phyloP scores from a whole-genome alignment of 1,140 invertebrate species.

The Oscheius sp. region DNA sequence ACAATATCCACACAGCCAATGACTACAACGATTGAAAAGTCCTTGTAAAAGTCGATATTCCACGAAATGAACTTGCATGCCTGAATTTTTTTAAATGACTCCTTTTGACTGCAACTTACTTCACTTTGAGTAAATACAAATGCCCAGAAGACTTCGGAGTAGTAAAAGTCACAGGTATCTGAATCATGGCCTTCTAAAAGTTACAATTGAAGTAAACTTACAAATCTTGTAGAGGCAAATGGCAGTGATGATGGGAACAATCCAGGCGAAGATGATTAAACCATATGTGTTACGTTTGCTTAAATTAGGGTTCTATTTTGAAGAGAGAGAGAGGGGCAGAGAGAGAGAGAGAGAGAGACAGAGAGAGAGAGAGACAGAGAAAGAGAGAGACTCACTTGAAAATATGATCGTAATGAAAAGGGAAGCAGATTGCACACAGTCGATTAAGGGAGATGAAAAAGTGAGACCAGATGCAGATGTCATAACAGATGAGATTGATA shows the following conservation, averaged over 20 bases:
- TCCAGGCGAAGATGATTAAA: slow-evolving; percentile 1
- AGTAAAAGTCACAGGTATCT: slow-evolving; percentile 18
- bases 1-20: slow-evolving; percentile 15
- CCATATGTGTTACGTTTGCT: slow-evolving; percentile 11
- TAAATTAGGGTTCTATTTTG: no score
- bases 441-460: slow-evolving; percentile 30
- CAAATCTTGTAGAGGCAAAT: slow-evolving; percentile 13
- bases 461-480: slow-evolving; percentile 29
- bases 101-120: neutral
- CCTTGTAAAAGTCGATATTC: slow-evolving; percentile 28
- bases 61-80: slow-evolving; percentile 20
- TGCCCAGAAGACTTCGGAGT: slow-evolving; percentile 9
- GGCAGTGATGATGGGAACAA: slow-evolving; percentile 8
- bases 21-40: neutral
- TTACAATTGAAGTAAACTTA: neutral
- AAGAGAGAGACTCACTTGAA: slow-evolving; percentile 15
- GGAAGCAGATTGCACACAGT: slow-evolving; percentile 18
- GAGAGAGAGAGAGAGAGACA: no score
- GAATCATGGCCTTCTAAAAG: neutral
- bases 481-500: slow-evolving; percentile 24
- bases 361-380: no score
- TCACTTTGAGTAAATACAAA: slow-evolving; percentile 17
- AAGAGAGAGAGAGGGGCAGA: no score
- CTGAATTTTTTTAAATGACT: neutral
- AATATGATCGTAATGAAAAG: slow-evolving; percentile 14